Conservation (phyloP, 2,113 vertebrate genomes). For the Lagopus leucura region DNA sequence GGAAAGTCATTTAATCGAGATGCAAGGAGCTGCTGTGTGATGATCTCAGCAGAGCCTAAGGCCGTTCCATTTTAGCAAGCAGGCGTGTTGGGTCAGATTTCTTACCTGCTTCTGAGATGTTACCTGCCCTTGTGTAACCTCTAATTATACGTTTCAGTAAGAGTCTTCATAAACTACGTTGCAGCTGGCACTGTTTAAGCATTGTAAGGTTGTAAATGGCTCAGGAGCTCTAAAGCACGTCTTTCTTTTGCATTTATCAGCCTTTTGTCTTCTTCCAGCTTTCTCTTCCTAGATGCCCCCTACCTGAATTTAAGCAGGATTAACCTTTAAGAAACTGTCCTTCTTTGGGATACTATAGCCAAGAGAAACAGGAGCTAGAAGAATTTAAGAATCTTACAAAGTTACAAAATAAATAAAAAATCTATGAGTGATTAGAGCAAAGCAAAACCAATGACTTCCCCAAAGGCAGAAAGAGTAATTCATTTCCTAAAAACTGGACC, state of each 20-base stretch:
- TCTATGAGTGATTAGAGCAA: not conserved
- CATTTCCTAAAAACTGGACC: not conserved
- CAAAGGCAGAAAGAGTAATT: not conserved
- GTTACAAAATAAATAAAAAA: not conserved
- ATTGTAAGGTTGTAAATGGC: not conserved
- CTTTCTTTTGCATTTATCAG: not conserved
- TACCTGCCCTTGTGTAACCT: slow-evolving; percentile 61
- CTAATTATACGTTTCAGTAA: slow-evolving; percentile 57
- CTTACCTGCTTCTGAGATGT: slow-evolving; percentile 53
- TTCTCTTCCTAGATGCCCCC: not conserved
- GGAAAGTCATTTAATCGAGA: not conserved
- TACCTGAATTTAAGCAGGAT: not conserved
- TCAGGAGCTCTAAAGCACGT: not conserved
- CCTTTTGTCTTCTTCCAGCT: not conserved
- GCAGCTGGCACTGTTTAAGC: slow-evolving; percentile 11
- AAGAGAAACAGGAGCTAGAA: not conserved
- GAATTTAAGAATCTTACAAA: not conserved
- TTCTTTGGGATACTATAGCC: not conserved
- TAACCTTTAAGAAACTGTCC: not conserved
- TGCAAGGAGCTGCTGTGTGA: not conserved
- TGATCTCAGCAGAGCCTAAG: slow-evolving; percentile 41
- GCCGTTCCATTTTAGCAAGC: slow-evolving; percentile 35
- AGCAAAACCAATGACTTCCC: not conserved
- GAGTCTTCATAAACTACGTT: slow-evolving; percentile 26
- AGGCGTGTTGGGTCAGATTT: slow-evolving; percentile 32